phyloP scores from a whole-genome alignment of 2,113 vertebrate species.

The Pavo muticus region DNA sequence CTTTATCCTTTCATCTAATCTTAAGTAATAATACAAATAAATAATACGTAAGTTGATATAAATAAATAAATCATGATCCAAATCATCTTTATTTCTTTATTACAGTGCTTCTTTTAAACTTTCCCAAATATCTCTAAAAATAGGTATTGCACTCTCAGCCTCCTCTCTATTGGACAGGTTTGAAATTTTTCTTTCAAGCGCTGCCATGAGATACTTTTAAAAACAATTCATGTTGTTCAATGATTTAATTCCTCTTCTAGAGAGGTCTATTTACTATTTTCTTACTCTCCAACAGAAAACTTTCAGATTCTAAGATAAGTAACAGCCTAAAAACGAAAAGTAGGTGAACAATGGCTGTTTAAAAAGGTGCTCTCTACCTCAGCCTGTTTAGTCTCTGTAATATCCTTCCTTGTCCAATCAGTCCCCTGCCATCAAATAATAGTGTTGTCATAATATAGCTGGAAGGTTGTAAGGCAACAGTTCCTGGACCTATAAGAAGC shows the following conservation, averaged over 20 bases:
- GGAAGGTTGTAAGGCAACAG: neutral
- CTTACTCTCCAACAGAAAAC: neutral
- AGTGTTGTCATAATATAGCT: neutral
- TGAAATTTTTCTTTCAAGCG: neutral
- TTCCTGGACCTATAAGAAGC: neutral
- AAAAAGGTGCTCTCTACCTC: neutral
- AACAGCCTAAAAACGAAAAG: neutral
- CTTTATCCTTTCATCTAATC: too few species aligned
- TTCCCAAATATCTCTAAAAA: neutral
- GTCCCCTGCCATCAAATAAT: neutral
- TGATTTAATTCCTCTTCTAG: neutral
- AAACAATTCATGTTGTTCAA: neutral
- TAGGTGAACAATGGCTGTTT: neutral
- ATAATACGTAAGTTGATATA: too few species aligned
- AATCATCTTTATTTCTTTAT: neutral
- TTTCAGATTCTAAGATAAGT: neutral
- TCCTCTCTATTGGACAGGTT: neutral
- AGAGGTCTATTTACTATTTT: neutral
- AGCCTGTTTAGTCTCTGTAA: neutral
- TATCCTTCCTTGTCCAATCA: neutral
- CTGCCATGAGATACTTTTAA: neutral
- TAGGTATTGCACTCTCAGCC: fast-evolving
- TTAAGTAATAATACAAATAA: too few species aligned
- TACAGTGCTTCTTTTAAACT: neutral
- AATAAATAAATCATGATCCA: neutral